These are phyloP conservation scores for Hypothenemus hampei DNA, from an alignment of 1,140 invertebrate genomes.

Conservation along the genomic window DNA sequence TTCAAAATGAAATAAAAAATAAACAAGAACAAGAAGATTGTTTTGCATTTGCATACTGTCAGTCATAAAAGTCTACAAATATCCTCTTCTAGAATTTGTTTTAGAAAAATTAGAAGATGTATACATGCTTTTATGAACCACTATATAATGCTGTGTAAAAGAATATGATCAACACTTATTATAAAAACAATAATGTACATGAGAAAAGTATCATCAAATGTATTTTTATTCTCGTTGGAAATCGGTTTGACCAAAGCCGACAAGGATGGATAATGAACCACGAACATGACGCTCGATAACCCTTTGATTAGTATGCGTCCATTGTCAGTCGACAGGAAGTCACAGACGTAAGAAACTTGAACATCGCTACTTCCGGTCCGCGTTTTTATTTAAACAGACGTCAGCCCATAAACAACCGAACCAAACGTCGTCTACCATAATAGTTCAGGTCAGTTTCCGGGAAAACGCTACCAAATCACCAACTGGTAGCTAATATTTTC, in stretches of 20 bases:
- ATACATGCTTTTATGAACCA: background rate
- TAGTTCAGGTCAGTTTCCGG: conserved; percentile 14
- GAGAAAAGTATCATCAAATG: background rate
- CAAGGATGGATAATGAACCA: conserved; percentile 8
- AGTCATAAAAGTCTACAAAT: background rate
- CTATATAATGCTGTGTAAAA: background rate
- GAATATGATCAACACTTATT: background rate
- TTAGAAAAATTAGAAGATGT: background rate
- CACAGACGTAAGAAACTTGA: conserved; percentile 23
- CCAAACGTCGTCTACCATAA: conserved; percentile 12
- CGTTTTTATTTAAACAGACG: conserved; percentile 21
- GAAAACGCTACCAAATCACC: no score
- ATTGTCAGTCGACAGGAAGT: conserved; percentile 18
- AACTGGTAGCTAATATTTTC: no score
- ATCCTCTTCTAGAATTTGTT: background rate
- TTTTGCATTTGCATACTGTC: no score
- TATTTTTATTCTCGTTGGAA: background rate
- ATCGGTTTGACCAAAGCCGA: conserved; percentile 1
- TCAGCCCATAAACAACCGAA: conserved; percentile 19
- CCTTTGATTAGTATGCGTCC: conserved; percentile 13
- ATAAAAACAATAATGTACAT: background rate
- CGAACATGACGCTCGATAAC: background rate
- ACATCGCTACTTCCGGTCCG: conserved; percentile 15
- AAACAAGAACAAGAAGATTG: no score
- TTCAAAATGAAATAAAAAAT: no score